A percentile compares a stretch with the other conserved stretches of the same genome.
These are phyloP conservation scores for Tachyglossus aculeatus DNA, from an alignment of 2,797 vertebrate genomes.

Conservation along the genomic window DNA sequence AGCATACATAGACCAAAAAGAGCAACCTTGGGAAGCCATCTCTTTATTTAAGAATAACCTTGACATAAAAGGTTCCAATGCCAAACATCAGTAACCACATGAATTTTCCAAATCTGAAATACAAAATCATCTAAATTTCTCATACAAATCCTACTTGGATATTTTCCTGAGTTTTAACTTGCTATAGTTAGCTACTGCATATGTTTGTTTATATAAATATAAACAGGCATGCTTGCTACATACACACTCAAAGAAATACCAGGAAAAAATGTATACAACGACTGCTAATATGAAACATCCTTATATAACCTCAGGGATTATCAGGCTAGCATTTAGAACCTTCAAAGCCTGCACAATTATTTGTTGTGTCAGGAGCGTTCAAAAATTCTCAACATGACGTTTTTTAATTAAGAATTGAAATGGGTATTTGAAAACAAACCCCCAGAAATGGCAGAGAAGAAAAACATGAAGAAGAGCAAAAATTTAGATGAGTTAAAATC, in stretches of 20 bases:
- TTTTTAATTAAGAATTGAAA: background rate
- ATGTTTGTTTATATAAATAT: fast-evolving
- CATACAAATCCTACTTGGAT: too few relatives aligned
- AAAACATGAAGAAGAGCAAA: too few relatives aligned
- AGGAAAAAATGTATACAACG: fast-evolving
- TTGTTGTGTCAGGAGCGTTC: background rate
- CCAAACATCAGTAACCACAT: background rate
- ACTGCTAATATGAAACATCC: fast-evolving
- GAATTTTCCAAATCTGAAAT: too few relatives aligned
- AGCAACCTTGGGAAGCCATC: too few relatives aligned
- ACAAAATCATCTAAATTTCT: too few relatives aligned
- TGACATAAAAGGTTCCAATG: too few relatives aligned
- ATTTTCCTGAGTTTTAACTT: too few relatives aligned
- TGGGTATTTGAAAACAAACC: too few relatives aligned
- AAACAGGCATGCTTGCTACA: fast-evolving
- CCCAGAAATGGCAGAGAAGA: too few relatives aligned
- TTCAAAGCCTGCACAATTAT: background rate
- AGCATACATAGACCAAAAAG: too few relatives aligned
- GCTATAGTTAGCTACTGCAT: fast-evolving
- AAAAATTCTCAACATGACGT: fast-evolving
- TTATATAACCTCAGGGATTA: fast-evolving
- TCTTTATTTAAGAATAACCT: too few relatives aligned
- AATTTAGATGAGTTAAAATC: too few relatives aligned
- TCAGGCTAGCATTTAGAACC: background rate
- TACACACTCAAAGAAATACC: background rate